Conservation (phyloP, 1,140 invertebrate genomes). For the Helicorthomorpha holstii region DNA sequence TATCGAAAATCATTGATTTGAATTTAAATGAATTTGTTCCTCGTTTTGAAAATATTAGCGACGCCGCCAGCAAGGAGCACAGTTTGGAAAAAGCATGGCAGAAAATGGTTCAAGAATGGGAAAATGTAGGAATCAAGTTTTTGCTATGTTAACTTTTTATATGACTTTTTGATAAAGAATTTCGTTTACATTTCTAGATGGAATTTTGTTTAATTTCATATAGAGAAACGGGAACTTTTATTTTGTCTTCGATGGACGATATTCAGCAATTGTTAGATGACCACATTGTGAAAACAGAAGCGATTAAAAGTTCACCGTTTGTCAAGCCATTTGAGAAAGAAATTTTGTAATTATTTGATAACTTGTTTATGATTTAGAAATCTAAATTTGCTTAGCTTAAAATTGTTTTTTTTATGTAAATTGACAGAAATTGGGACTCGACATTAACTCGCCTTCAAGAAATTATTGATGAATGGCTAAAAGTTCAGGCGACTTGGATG, state of each 20-base stretch:
- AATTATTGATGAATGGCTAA: constrained; percentile 89
- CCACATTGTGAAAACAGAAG: constrained; percentile 91
- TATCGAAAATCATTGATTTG: constrained; percentile 84
- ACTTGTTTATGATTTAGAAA: neutral
- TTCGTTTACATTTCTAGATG: constrained; percentile 28
- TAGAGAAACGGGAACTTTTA: constrained; percentile 78
- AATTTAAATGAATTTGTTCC: constrained; percentile 74
- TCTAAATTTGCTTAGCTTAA: neutral
- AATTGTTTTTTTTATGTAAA: constrained; percentile 37
- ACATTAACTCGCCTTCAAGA: constrained; percentile 41
- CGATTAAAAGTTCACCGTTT: constrained; percentile 92
- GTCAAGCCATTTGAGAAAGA: constrained; percentile 76
- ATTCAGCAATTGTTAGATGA: constrained; percentile 91
- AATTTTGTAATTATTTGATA: constrained; percentile 22
- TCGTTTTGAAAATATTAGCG: constrained; percentile 83
- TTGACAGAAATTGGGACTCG: constrained; percentile 38
- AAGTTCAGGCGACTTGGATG: constrained; percentile 91
- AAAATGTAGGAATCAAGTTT: constrained; percentile 5
- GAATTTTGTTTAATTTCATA: constrained; percentile 54
- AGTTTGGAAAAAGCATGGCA: constrained; percentile 73
- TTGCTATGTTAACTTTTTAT: neutral
- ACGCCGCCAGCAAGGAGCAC: constrained; percentile 88
- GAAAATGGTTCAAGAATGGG: constrained; percentile 89
- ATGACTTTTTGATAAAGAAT: neutral
- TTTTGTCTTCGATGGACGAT: constrained; percentile 79